A percentile compares a stretch with the other conserved stretches of the same genome.
Conservation (phyloP, 2,888 invertebrate species). For the Lithophane socia region DNA sequence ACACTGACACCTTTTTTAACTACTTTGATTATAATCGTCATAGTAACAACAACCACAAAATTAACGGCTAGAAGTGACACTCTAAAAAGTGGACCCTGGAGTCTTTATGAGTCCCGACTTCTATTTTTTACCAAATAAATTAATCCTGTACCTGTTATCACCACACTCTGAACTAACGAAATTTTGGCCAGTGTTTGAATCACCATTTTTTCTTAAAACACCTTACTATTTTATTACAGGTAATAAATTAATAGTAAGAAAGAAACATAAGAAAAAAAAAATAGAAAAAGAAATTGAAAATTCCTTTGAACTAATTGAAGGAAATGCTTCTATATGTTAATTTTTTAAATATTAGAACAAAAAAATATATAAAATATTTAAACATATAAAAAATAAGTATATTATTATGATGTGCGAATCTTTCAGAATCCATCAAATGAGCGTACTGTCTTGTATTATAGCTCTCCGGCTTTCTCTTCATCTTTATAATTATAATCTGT, state of each 20-base stretch:
- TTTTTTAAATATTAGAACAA: too few species aligned
- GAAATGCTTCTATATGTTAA: background rate
- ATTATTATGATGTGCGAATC: too few species aligned
- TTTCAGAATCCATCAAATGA: background rate
- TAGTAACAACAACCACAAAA: background rate
- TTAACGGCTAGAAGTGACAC: background rate
- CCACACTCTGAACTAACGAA: background rate
- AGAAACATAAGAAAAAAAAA: too few species aligned
- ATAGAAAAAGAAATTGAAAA: too few species aligned
- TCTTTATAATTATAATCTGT: background rate
- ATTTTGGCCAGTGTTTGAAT: background rate
- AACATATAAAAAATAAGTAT: too few species aligned
- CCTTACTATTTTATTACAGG: too few species aligned
- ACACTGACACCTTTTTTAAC: background rate
- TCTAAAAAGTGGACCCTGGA: background rate
- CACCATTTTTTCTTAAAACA: too few species aligned
- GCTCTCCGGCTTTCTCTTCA: background rate
- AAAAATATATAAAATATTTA: too few species aligned
- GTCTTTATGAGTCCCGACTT: background rate
- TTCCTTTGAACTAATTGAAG: background rate
- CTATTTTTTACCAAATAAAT: background rate
- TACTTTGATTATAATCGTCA: background rate
- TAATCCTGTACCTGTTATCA: background rate
- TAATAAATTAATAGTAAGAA: too few species aligned
- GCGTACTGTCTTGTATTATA: background rate